A percentile compares a stretch with the other conserved stretches of the same genome.
These are phyloP conservation scores for Gastrophryne carolinensis DNA, from an alignment of 2,797 vertebrate species.

Conservation along the genomic window DNA sequence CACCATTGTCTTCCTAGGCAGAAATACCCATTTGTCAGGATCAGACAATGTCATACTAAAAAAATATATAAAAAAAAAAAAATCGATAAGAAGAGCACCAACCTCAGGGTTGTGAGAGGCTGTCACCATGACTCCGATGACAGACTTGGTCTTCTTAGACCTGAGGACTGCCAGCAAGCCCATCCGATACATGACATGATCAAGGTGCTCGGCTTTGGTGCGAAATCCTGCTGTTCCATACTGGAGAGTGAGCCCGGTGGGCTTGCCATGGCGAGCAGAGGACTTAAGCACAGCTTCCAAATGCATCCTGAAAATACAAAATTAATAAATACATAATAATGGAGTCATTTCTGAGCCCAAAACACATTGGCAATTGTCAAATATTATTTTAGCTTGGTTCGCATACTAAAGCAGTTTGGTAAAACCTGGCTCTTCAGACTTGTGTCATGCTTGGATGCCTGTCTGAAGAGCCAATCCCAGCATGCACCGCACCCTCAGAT, in stretches of 20 bases:
- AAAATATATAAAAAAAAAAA: neutral
- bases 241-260: constrained; percentile 75
- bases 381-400: too few species aligned
- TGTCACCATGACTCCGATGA: constrained; percentile 94
- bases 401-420: too few species aligned
- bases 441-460: too few species aligned
- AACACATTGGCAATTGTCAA: too few species aligned
- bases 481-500: too few species aligned
- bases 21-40: neutral
- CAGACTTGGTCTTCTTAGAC: constrained; percentile 78
- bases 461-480: too few species aligned
- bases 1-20: constrained; percentile 89
- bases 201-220: constrained; percentile 72
- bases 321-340: too few species aligned
- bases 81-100: constrained; percentile 18
- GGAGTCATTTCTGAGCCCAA: too few species aligned
- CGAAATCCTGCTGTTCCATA: constrained; percentile 96
- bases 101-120: constrained; percentile 98
- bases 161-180: constrained; percentile 84
- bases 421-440: too few species aligned
- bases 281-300: constrained; percentile 67
- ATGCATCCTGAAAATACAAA: constrained; percentile 76
- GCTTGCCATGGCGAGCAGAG: constrained; percentile 76
- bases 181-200: constrained; percentile 94
- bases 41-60: neutral